Evolutionary conservation across 2,113 vertebrate species (phyloP).

Genomic region (Dipodomys spectabilis): DNA sequence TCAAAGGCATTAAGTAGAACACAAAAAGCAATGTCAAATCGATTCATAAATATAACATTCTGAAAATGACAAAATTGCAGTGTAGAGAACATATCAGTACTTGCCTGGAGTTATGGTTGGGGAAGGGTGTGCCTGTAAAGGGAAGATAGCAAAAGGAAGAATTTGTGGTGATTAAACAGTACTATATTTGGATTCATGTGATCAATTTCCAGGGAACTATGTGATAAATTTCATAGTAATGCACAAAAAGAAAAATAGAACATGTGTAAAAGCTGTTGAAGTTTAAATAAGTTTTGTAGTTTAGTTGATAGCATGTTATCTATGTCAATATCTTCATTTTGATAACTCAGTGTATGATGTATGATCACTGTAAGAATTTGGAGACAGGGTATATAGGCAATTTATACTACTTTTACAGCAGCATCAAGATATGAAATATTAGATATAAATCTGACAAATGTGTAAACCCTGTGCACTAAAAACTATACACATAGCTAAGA

Average conservation of each 20-base stretch:
- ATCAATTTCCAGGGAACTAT: background rate
- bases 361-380: background rate
- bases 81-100: background rate
- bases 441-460: background rate
- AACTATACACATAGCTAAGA: background rate
- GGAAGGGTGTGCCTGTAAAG: background rate
- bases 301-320: background rate
- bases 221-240: background rate
- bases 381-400: background rate
- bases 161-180: background rate
- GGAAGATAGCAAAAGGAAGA: background rate
- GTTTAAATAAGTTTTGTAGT: background rate
- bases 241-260: background rate
- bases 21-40: background rate
- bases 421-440: background rate
- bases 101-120: background rate
- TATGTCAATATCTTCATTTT: background rate
- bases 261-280: background rate
- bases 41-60: background rate
- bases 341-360: background rate
- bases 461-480: no score
- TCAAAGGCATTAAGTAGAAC: no score
- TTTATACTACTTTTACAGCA: background rate
- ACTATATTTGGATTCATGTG: background rate
- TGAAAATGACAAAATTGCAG: background rate